Evolutionary conservation across 2,797 vertebrate species (phyloP).

Genomic region (Pipistrellus pipistrellus): DNA sequence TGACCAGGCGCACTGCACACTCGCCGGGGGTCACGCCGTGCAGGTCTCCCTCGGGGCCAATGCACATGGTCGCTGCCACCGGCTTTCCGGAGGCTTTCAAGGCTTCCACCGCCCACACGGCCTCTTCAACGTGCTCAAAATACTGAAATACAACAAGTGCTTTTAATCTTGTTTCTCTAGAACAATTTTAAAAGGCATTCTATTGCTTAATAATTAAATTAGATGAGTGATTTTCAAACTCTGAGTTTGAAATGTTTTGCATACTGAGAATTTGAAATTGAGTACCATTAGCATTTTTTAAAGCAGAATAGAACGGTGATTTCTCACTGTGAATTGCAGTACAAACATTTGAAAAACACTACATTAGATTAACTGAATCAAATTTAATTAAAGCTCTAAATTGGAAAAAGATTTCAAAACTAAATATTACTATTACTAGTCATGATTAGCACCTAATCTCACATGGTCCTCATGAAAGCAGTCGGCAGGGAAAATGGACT

Average conservation of each 20-base stretch:
- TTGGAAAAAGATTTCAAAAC: neutral
- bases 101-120: constrained; percentile 96
- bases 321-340: neutral
- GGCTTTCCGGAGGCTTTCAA: constrained; percentile 94
- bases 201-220: neutral
- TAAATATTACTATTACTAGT: neutral
- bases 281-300: neutral
- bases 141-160: constrained; percentile 90
- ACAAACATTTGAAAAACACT: neutral
- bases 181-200: neutral
- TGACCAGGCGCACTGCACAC: constrained; percentile 94
- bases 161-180: neutral
- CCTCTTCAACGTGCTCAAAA: constrained; percentile 98
- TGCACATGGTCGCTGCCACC: constrained; percentile 94
- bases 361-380: neutral
- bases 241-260: neutral
- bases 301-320: neutral
- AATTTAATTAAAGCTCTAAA: neutral
- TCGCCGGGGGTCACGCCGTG: constrained; percentile 93
- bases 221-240: neutral
- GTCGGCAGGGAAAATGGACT: neutral
- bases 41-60: constrained; percentile 96
- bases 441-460: neutral
- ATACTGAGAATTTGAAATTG: neutral
- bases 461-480: neutral